Evolutionary conservation across 2,888 invertebrate genomes (phyloP), one percentile per base, ranked within the genome.

Genomic region (Apoda limacodes): DNA sequence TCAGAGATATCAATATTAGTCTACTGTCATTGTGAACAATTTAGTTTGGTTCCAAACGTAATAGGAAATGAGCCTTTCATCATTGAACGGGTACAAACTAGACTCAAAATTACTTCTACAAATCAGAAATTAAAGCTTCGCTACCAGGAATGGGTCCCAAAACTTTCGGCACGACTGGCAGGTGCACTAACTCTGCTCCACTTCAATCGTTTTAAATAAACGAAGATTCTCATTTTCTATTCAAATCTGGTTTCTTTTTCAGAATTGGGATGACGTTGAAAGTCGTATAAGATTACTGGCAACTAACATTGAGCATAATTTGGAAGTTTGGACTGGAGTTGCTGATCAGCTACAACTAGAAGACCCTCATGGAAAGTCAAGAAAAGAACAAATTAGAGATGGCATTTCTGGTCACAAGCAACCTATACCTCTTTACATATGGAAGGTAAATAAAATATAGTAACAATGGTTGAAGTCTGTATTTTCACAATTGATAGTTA

Each of bases 181-280:
- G n/a, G n/a, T n/a, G n/a, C n/a, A n/a, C n/a, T n/a, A n/a, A n/a
- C n/a, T n/a, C n/a, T n/a, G n/a, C n/a, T n/a, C n/a, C n/a, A n/a
- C n/a, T n/a, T n/a, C n/a, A n/a, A n/a, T n/a, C n/a, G n/a, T n/a
- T n/a, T n/a, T n/a, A n/a, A n/a, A n/a, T n/a, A n/a, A n/a, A n/a
- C n/a, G n/a, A n/a, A n/a, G n/a, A n/a, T n/a, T n/a, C n/a, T n/a
- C n/a, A n/a, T n/a, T n/a, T n/a, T n/a, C n/a, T n/a, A 17, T 7
- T 6, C 17, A 17, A 2, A 6, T 6, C 5, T 7, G 11, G 11
- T 14, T 24, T 13, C 5, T n/a, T 20, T 45, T 42, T 13, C 36
- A 70, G 70, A 66, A 71, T 35, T 69, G 69, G 69, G 49, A 60
- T 3, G 48, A 52, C 4, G 22, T 69, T 2, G 68, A 68, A 30